Conservation (phyloP, 2,113 vertebrate species). For the Clarias gariepinus region DNA sequence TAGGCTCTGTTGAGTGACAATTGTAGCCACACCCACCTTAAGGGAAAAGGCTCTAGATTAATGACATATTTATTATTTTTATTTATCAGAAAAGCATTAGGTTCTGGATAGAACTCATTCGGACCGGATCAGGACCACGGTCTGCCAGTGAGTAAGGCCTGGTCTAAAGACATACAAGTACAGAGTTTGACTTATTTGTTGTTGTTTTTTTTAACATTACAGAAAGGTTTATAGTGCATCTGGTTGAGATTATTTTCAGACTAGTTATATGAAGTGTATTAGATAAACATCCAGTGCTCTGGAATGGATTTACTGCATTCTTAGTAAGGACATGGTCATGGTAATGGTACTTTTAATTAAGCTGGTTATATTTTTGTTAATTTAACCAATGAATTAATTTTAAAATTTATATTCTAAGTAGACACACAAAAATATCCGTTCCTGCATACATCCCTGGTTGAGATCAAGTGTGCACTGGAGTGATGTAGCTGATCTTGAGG, state of each 20-base stretch:
- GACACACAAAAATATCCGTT: not conserved
- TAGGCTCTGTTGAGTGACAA: too few species aligned
- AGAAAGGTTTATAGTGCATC: not conserved
- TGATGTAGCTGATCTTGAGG: not conserved
- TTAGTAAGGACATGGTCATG: not conserved
- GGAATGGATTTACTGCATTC: not conserved
- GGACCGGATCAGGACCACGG: too few species aligned
- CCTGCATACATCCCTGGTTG: not conserved
- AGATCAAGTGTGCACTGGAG: not conserved
- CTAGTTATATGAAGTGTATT: not conserved
- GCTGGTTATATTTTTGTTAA: not conserved
- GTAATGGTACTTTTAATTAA: not conserved
- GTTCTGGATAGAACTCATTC: too few species aligned
- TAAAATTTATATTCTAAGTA: not conserved
- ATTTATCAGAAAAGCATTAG: too few species aligned
- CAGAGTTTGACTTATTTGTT: not conserved
- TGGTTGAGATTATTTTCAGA: not conserved
- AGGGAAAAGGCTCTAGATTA: too few species aligned
- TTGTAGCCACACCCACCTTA: too few species aligned
- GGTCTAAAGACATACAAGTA: not conserved
- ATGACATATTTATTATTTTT: too few species aligned
- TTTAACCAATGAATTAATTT: not conserved
- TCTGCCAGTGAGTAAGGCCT: too few species aligned
- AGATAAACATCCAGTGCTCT: not conserved
- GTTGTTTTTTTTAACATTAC: not conserved